Base-by-base conservation (phyloP, 2,113 vertebrate genomes). In the Eurypyga helias region DNA sequence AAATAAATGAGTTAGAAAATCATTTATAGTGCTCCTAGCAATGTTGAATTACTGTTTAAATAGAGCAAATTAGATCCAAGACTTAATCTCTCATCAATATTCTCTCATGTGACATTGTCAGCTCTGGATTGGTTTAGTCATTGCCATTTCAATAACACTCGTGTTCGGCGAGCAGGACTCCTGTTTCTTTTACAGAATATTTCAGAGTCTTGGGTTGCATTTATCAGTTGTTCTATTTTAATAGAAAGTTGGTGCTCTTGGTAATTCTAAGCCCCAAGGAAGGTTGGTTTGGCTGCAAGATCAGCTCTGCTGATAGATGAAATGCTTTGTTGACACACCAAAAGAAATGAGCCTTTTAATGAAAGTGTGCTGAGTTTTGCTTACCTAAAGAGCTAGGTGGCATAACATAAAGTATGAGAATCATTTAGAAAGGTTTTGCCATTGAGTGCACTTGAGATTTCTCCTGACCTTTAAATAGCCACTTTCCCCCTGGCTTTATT, bases 1-100 rank as follows among this genome's bases (percentile, higher is more conserved):
- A 95, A 96, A 95, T 86, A 88, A 94, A 83, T 36, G 55, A 94
- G 29, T 83, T 93, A 82, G 64, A 90, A 96, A 93, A 93, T 93
- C 8, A 81, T 87, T 95, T 96, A 75, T 38, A 70, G 20, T 82
- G 73, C 88, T 97, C 48, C 77, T 69, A 88, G 78, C 29, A 33
- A 57, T 76, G 67, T 72, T 92, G 90, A 96, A 86, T 91, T 94
- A 86, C 80, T 83, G 60, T 78, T 94, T 91, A 81, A 93, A 90
- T 36, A 79, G 55, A 83, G 67, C 34, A 95, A 91, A 97, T 94
- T 82, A 91, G 72, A 94, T 92, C 73, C 41, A 60, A 86, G 80
- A 25, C 55, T 78, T 93, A 92, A 88, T 95, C 82, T 88, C 31
- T 83, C 83, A 86, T 94, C 91, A 76, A 14, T 86, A 77, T 57